A percentile compares a stretch with the other conserved stretches of the same genome.
These are phyloP conservation scores for Brassicogethes aeneus DNA, from an alignment of 2,888 invertebrate genomes.

Conservation along the genomic window DNA sequence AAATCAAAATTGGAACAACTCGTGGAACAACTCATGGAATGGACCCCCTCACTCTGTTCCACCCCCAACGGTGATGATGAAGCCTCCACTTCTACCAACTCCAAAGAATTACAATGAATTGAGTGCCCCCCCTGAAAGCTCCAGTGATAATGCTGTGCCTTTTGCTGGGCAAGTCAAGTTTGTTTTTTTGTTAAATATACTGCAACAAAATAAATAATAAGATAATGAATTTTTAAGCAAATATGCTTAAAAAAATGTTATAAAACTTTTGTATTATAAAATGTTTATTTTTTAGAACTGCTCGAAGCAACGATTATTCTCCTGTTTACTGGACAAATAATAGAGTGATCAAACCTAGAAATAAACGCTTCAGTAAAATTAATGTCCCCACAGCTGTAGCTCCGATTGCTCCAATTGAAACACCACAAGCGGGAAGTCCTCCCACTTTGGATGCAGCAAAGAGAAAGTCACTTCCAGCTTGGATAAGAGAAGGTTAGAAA, in stretches of 20 bases:
- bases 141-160: slow-evolving; percentile 24
- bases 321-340: slow-evolving; percentile 32
- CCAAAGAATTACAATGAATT: slow-evolving; percentile 30
- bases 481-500: slow-evolving; percentile 83
- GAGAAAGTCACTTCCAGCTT: slow-evolving; percentile 86
- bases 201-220: too few relatives aligned
- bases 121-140: slow-evolving; percentile 25
- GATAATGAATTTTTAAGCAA: too few relatives aligned
- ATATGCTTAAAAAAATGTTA: too few relatives aligned
- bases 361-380: slow-evolving; percentile 37
- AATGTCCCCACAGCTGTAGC: slow-evolving; percentile 31
- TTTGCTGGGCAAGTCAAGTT: slow-evolving; percentile 19
- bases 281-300: background rate
- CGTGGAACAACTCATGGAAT: slow-evolving; percentile 37
- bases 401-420: slow-evolving; percentile 7
- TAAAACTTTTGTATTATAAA: too few relatives aligned
- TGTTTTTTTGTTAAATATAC: background rate
- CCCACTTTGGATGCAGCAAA: slow-evolving; percentile 68
- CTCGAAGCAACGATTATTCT: slow-evolving; percentile 6
- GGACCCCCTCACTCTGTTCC: slow-evolving; percentile 36
- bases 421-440: slow-evolving; percentile 14
- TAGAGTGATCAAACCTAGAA: slow-evolving; percentile 38
- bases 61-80: slow-evolving; percentile 23
- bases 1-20: slow-evolving; percentile 38
- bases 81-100: slow-evolving; percentile 36